Conservation (phyloP, 2,888 invertebrate species). For the Hemicrepidius hirtus region DNA sequence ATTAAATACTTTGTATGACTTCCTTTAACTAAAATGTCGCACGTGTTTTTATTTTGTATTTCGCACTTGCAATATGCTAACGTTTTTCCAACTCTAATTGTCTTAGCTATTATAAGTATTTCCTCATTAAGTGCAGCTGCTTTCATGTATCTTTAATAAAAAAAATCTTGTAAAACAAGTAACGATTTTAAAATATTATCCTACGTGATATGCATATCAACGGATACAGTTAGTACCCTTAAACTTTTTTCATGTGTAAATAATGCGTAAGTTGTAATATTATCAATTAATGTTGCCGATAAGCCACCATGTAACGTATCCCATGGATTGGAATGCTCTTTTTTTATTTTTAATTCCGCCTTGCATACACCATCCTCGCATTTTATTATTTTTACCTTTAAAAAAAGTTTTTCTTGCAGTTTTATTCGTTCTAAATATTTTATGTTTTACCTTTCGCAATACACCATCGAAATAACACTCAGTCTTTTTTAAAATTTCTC, state of each 20-base stretch:
- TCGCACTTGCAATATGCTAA: conserved; percentile 88
- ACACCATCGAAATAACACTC: no score
- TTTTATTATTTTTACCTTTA: conserved; percentile 33
- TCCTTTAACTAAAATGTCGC: conserved; percentile 84
- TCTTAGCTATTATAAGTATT: conserved; percentile 84
- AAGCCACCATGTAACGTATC: conserved; percentile 92
- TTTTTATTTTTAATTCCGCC: conserved; percentile 84
- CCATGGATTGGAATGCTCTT: conserved; percentile 83
- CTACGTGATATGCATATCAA: conserved; percentile 88
- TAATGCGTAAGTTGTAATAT: conserved; percentile 86
- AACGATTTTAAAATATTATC: conserved; percentile 59
- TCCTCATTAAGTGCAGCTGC: conserved; percentile 85
- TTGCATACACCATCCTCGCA: conserved; percentile 82
- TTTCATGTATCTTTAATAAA: conserved; percentile 80
- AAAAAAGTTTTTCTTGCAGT: no score
- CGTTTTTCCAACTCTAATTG: conserved; percentile 82
- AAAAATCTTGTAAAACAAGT: no score
- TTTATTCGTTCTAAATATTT: no score
- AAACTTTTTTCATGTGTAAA: conserved; percentile 77
- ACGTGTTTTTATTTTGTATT: conserved; percentile 82
- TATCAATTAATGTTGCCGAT: conserved; percentile 86
- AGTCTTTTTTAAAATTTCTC: no score
- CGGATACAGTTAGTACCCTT: conserved; percentile 80
- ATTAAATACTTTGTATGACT: conserved; percentile 85
- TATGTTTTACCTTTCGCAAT: no score